These are phyloP conservation scores for Antrozous pallidus DNA, from an alignment of 2,797 vertebrate genomes.

Conservation along the genomic window DNA sequence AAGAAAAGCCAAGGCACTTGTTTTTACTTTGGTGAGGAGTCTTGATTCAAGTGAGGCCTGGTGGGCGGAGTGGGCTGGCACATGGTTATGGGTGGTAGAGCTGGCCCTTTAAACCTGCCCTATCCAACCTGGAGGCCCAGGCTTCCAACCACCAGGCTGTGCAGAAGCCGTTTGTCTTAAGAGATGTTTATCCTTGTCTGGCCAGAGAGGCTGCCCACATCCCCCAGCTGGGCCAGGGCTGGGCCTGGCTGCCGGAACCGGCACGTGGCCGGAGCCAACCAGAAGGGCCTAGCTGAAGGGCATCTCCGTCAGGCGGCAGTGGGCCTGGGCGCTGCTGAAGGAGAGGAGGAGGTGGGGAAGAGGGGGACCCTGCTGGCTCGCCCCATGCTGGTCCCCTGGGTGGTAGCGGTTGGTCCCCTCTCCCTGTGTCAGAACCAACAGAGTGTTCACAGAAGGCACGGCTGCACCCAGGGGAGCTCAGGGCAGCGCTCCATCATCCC, in stretches of 20 bases:
- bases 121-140: not conserved
- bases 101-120: not conserved
- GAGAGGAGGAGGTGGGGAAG: not conserved
- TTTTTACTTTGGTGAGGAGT: constrained; percentile 94
- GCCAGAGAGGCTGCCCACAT: not conserved
- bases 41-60: not conserved
- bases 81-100: not conserved
- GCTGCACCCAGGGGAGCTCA: not conserved
- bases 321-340: not conserved
- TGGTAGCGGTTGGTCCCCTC: not conserved
- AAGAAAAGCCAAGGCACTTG: constrained; percentile 84
- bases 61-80: not conserved
- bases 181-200: not conserved
- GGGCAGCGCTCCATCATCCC: not conserved
- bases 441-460: not conserved
- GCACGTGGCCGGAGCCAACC: not conserved
- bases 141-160: not conserved
- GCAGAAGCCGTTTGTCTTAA: not conserved
- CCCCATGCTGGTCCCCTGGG: not conserved
- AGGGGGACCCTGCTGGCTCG: not conserved
- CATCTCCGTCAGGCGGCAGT: not conserved
- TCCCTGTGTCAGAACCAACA: not conserved
- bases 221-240: not conserved
- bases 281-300: not conserved
- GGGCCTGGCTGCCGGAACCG: not conserved